Percentiles rank a stretch among this genome's conserved stretches.
phyloP scores from a whole-genome alignment of 2,113 vertebrate species.

The Chlamydotis undulata region DNA sequence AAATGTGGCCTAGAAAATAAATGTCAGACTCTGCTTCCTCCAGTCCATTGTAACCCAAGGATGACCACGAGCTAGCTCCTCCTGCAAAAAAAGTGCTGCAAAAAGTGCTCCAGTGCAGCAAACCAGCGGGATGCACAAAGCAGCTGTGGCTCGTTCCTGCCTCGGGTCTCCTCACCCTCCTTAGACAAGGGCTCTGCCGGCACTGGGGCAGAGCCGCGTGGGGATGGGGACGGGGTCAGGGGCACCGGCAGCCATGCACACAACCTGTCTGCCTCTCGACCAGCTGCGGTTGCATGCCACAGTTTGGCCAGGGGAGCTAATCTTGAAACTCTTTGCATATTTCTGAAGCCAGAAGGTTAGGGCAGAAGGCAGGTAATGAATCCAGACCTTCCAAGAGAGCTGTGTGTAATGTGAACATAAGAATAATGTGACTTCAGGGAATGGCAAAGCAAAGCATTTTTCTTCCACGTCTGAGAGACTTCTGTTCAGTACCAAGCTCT shows the following conservation, averaged over 20 bases:
- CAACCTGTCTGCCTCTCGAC: background rate
- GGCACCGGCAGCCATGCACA: background rate
- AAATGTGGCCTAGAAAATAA: background rate
- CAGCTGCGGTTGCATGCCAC: background rate
- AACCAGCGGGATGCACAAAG: rapidly evolving
- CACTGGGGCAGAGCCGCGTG: background rate
- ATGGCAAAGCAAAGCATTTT: slow-evolving; percentile 19
- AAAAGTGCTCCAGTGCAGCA: background rate
- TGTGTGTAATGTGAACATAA: background rate
- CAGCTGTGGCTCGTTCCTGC: background rate
- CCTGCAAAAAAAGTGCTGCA: background rate
- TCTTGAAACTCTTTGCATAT: background rate
- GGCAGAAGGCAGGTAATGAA: slow-evolving; percentile 62
- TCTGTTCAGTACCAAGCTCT: background rate
- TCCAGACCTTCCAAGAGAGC: slow-evolving; percentile 32
- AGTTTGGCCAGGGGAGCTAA: background rate
- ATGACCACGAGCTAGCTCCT: background rate
- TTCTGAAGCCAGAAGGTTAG: background rate
- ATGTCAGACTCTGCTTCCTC: background rate
- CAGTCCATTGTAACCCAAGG: background rate
- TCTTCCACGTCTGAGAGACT: background rate
- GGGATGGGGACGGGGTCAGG: background rate
- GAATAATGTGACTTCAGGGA: slow-evolving; percentile 11
- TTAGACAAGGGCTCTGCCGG: background rate
- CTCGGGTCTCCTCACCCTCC: background rate